Percentiles rank a stretch among this genome's conserved stretches.
These are phyloP conservation scores for Emydoidea blandingii DNA, from an alignment of 2,797 vertebrate genomes.

Conservation along the genomic window DNA sequence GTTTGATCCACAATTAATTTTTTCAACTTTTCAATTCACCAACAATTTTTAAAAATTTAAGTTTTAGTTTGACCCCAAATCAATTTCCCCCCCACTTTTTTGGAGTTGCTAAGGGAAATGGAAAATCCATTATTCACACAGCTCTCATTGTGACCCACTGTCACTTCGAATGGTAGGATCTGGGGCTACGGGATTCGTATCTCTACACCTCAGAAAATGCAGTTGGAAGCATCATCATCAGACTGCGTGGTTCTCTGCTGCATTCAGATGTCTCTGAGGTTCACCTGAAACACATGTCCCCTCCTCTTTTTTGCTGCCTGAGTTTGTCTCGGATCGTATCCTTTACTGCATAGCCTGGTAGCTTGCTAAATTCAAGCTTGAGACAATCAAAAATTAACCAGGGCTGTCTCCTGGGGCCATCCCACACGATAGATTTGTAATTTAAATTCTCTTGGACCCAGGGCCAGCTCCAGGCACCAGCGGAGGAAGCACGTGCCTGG, in stretches of 20 bases:
- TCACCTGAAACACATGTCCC: neutral
- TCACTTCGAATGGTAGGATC: neutral
- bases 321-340: neutral
- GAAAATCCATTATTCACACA: neutral
- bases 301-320: neutral
- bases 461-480: no score
- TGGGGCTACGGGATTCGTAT: neutral
- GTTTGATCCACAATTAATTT: neutral
- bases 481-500: no score
- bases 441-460: no score
- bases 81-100: neutral
- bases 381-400: neutral
- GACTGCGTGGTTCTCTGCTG: neutral
- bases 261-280: neutral
- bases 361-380: neutral
- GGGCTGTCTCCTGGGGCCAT: neutral
- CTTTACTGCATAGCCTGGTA: neutral
- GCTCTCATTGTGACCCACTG: neutral
- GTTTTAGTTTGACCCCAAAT: neutral
- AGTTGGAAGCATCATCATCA: neutral
- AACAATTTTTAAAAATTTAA: neutral
- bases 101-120: neutral
- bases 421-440: no score
- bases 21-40: neutral
- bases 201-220: neutral